Evolutionary conservation across 2,888 invertebrate species (phyloP).

Genomic region (Pandemis cinnamomeana): DNA sequence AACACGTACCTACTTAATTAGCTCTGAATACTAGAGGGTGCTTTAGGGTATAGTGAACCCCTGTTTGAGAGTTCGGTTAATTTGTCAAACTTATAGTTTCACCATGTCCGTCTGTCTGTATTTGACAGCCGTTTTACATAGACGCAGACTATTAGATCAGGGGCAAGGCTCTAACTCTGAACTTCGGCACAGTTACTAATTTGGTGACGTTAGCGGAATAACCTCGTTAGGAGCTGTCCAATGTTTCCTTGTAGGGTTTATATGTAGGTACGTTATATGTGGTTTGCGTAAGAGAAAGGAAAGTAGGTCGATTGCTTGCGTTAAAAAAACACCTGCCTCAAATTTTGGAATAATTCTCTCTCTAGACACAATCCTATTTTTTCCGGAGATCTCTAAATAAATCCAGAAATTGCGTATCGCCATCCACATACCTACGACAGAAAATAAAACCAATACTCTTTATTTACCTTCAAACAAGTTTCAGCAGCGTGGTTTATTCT

Average conservation of each 20-base stretch:
- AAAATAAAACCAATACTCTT: slow-evolving; percentile 26
- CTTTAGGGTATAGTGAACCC: neutral
- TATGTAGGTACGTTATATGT: neutral
- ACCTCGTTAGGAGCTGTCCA: slow-evolving; percentile 4
- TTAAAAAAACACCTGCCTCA: neutral
- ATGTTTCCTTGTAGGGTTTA: neutral
- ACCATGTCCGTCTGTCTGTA: slow-evolving; percentile 5
- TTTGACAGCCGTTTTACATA: slow-evolving; percentile 3
- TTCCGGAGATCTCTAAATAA: slow-evolving; percentile 9
- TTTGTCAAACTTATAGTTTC: slow-evolving; percentile 9
- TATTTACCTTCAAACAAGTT: slow-evolving; percentile 37
- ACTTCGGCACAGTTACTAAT: slow-evolving; percentile 9
- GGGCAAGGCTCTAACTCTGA: neutral
- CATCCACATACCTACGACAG: slow-evolving; percentile 3
- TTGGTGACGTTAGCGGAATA: slow-evolving; percentile 1
- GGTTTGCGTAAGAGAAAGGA: neutral
- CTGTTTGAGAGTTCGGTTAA: neutral
- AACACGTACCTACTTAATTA: no score
- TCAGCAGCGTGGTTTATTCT: slow-evolving; percentile 34
- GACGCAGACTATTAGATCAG: neutral
- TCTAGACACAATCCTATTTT: slow-evolving; percentile 1
- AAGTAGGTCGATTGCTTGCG: neutral
- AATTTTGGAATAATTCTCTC: neutral
- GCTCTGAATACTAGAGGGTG: neutral
- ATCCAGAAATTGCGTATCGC: slow-evolving; percentile 11